Conservation (phyloP, 2,888 invertebrate species). For the Oscheius myriophilus region DNA sequence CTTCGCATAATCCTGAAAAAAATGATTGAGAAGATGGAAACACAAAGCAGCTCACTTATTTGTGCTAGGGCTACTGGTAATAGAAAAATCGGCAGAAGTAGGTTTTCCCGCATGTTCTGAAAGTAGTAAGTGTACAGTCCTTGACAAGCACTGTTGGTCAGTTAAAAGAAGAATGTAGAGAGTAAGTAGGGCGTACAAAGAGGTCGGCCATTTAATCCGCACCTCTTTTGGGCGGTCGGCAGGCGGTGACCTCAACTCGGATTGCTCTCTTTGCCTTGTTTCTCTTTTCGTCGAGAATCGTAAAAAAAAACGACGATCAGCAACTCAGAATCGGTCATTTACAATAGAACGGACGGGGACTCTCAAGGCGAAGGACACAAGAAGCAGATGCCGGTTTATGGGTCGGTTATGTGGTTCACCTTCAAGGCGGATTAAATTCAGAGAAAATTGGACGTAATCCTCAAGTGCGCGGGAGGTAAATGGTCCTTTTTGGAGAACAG, state of each 20-base stretch:
- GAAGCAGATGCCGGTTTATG: no score
- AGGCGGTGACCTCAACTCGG: constrained; percentile 19
- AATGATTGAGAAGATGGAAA: background rate
- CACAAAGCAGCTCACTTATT: constrained; percentile 13
- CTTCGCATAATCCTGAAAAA: constrained; percentile 50
- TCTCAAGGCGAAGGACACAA: no score
- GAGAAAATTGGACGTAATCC: no score
- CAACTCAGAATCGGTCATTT: no score
- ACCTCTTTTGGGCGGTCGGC: constrained; percentile 26
- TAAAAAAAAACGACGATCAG: no score
- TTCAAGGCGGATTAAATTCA: no score
- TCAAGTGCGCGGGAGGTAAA: no score
- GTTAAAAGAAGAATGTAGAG: constrained; percentile 12
- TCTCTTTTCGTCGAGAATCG: background rate
- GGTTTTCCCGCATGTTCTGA: constrained; percentile 19
- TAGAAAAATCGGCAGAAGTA: background rate
- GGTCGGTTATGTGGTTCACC: no score
- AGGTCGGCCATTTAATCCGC: constrained; percentile 28
- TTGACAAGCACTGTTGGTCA: background rate
- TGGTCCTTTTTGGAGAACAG: no score
- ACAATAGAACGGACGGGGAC: no score
- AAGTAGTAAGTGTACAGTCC: background rate
- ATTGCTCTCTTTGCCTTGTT: background rate
- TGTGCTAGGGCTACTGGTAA: constrained; percentile 5
- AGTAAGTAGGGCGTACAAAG: constrained; percentile 29